Conservation (phyloP, 2,797 vertebrate species). For the Thamnophis elegans region DNA sequence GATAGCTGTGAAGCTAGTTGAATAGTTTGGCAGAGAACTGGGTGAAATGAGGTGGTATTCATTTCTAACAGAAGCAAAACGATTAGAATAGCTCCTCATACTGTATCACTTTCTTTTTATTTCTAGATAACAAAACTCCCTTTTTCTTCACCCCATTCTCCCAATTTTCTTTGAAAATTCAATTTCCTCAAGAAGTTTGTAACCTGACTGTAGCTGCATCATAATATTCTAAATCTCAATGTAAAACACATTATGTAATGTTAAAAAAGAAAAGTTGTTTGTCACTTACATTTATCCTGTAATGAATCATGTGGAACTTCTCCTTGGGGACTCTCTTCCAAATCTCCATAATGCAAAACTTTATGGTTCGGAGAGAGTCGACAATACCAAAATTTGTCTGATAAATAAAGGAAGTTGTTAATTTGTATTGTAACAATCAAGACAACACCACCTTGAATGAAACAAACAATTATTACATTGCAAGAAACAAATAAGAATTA, state of each 20-base stretch:
- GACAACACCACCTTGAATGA: not conserved
- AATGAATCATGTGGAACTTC: constrained; percentile 96
- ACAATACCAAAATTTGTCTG: constrained; percentile 99
- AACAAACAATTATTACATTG: not conserved
- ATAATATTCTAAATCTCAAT: not conserved
- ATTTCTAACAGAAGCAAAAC: not conserved
- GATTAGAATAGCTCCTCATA: not conserved
- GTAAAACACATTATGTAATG: not conserved
- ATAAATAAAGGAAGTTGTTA: constrained; percentile 36
- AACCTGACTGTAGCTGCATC: too few species aligned
- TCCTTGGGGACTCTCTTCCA: constrained; percentile 96
- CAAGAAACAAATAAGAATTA: not conserved
- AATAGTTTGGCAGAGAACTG: not conserved
- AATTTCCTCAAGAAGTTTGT: not conserved
- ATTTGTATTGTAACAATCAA: not conserved
- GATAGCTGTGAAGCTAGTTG: not conserved
- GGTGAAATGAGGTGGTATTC: not conserved
- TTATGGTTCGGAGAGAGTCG: constrained; percentile 98
- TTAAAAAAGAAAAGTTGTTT: not conserved
- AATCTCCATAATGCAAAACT: constrained; percentile 97
- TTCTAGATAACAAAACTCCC: not conserved
- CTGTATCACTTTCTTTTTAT: not conserved
- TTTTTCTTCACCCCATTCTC: not conserved
- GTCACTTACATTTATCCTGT: constrained; percentile 93
- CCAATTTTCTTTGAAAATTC: not conserved